Percentiles rank a stretch among this genome's conserved stretches.
Conservation (phyloP, 2,113 vertebrate genomes). For the Rhabdomys dilectus region DNA sequence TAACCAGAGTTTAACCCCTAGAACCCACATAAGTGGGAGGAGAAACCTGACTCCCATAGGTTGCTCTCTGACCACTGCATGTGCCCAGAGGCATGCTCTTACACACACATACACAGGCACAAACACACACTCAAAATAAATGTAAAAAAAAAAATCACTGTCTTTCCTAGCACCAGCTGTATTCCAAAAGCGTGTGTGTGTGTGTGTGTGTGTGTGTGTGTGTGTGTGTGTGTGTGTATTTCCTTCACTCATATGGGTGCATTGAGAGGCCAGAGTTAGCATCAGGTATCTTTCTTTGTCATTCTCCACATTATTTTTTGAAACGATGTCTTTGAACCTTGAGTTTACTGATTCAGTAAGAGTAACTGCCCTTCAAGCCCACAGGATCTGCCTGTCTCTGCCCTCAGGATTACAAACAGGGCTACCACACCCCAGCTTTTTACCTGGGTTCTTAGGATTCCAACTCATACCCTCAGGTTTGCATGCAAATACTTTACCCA, state of each 20-base stretch:
- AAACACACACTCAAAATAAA: neutral
- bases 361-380: neutral
- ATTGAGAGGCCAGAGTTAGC: neutral
- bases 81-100: neutral
- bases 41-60: neutral
- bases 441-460: neutral
- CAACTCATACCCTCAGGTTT: neutral
- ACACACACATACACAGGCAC: neutral
- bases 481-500: neutral
- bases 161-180: neutral
- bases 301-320: neutral
- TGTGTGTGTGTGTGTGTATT: neutral
- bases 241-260: neutral
- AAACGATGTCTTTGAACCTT: neutral
- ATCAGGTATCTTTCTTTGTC: neutral
- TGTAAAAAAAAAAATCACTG: neutral
- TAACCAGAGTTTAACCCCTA: neutral
- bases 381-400: neutral
- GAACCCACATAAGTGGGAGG: neutral
- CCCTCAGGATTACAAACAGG: neutral
- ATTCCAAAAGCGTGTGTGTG: neutral
- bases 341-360: neutral
- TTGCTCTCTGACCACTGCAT: neutral
- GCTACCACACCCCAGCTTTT: neutral
- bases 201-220: neutral